Percentiles rank a stretch among this genome's conserved stretches.
Evolutionary conservation across 2,888 invertebrate species (phyloP).

Genomic region (Antitype chi): DNA sequence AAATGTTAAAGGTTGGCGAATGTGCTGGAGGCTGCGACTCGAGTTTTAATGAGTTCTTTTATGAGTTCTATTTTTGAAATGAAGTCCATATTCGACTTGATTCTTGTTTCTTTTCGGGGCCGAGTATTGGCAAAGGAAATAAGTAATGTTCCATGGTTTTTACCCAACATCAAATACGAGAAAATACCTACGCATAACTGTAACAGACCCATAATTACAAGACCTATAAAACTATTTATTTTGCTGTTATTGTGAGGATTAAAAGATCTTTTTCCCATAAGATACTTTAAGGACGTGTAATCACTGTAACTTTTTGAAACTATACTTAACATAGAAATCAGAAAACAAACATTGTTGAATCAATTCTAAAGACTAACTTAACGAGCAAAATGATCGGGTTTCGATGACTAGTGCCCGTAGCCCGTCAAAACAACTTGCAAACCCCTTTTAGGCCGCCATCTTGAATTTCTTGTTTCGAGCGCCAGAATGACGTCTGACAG

Average conservation of each 20-base stretch:
- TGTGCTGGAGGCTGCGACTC: slow-evolving; percentile 54
- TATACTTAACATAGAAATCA: neutral
- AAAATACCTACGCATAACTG: neutral
- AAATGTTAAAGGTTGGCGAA: slow-evolving; percentile 51
- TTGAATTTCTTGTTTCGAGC: slow-evolving; percentile 84
- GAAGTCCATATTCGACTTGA: slow-evolving; percentile 18
- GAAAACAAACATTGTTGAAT: slow-evolving; percentile 8
- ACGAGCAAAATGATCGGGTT: slow-evolving; percentile 37
- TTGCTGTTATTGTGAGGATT: neutral
- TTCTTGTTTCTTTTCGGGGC: slow-evolving; percentile 14
- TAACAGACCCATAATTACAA: neutral
- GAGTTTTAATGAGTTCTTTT: slow-evolving; percentile 62
- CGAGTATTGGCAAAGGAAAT: neutral
- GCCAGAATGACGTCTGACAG: slow-evolving; percentile 86
- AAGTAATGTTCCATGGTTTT: neutral
- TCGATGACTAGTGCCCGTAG: slow-evolving; percentile 65
- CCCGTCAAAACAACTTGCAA: slow-evolving; percentile 74
- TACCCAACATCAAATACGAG: neutral
- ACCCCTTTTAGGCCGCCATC: slow-evolving; percentile 85
- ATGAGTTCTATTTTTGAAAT: slow-evolving; percentile 41
- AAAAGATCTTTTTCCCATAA: neutral
- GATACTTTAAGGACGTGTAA: neutral
- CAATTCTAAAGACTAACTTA: slow-evolving; percentile 6
- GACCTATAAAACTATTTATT: neutral
- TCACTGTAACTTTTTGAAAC: neutral